A percentile compares a stretch with the other conserved stretches of the same genome.
These are phyloP conservation scores for Holothuria scabra DNA, from an alignment of 53 echinoderm and acorn worm species.

Conservation along the genomic window DNA sequence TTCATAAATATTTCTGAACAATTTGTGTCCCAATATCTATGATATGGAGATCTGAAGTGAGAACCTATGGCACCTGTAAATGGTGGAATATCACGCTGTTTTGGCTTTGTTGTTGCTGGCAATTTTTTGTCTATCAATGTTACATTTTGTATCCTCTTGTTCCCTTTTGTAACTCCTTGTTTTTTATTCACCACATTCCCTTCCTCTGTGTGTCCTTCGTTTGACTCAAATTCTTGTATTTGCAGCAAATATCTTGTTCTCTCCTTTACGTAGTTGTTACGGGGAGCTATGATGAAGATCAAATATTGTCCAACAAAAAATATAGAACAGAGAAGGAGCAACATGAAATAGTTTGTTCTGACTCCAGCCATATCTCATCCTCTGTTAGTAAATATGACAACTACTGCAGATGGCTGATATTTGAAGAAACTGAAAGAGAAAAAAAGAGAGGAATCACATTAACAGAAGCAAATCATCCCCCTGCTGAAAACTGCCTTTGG, in stretches of 20 bases:
- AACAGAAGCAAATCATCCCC: no score
- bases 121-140: not conserved
- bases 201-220: no score
- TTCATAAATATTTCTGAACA: constrained; percentile 71
- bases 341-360: constrained; percentile 16
- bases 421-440: no score
- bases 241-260: no score
- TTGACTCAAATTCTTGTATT: no score
- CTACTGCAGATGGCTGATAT: no score
- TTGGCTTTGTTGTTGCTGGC: not conserved
- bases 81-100: constrained; percentile 6
- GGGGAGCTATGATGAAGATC: constrained; percentile 8
- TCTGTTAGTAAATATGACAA: no score
- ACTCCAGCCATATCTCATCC: constrained; percentile 5
- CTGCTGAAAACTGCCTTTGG: no score
- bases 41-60: constrained; percentile 51
- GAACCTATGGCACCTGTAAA: constrained; percentile 13
- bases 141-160: not conserved
- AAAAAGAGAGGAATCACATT: no score
- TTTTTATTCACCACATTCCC: not conserved
- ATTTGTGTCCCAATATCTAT: constrained; percentile 76
- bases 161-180: not conserved
- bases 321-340: constrained; percentile 9
- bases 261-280: not conserved
- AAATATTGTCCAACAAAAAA: constrained; percentile 31